Evolutionary conservation across 2,113 vertebrate genomes (phyloP).

Genomic region (Cercopithecus mona): DNA sequence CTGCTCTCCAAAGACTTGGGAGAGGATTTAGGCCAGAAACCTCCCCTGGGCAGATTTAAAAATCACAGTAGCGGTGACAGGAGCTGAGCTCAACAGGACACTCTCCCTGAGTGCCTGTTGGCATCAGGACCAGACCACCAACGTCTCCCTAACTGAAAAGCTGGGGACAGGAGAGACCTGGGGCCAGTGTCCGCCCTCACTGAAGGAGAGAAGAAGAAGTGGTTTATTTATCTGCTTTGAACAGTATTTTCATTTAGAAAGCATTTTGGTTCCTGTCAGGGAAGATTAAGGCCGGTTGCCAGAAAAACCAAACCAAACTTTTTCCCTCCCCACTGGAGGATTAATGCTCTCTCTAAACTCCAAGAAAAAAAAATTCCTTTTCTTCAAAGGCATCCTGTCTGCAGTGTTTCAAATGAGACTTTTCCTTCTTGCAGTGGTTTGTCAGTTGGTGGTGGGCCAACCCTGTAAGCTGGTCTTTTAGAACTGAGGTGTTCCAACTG

Average conservation of each 20-base stretch:
- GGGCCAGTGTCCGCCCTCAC: conserved; percentile 64
- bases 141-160: conserved; percentile 75
- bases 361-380: conserved; percentile 36
- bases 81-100: conserved; percentile 63
- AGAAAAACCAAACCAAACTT: conserved; percentile 77
- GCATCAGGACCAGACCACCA: conserved; percentile 82
- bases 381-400: conserved; percentile 80
- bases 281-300: conserved; percentile 81
- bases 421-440: conserved; percentile 71
- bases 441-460: conserved; percentile 44
- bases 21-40: conserved; percentile 73
- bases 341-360: conserved; percentile 80
- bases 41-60: conserved; percentile 64
- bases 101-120: conserved; percentile 58
- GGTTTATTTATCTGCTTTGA: conserved; percentile 74
- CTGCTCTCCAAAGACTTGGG: conserved; percentile 64
- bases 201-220: conserved; percentile 67
- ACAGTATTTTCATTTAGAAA: conserved; percentile 76
- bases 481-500: neutral
- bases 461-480: neutral
- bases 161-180: conserved; percentile 75
- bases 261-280: conserved; percentile 79
- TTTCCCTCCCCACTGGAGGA: conserved; percentile 72
- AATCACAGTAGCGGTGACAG: conserved; percentile 66
- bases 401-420: conserved; percentile 70